Percentiles rank a stretch among this genome's conserved stretches.
These are phyloP conservation scores for Machimus rusticus DNA, from an alignment of 2,888 invertebrate species.

Conservation along the genomic window DNA sequence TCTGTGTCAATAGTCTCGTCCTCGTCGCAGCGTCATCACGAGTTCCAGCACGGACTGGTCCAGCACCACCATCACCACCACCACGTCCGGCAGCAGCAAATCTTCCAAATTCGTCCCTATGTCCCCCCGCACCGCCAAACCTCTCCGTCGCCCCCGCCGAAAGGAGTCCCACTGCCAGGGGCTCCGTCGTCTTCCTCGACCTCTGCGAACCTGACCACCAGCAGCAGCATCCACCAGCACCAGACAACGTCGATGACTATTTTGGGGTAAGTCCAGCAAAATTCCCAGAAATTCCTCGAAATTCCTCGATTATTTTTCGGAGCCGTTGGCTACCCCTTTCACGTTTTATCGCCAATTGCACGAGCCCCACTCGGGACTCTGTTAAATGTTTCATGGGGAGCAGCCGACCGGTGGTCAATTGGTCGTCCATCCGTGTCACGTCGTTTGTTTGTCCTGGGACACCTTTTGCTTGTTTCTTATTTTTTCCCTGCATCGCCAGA, in stretches of 20 bases:
- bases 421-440: conserved; percentile 32
- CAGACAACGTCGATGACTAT: conserved; percentile 23
- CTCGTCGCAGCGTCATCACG: conserved; percentile 45
- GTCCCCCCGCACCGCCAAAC: conserved; percentile 39
- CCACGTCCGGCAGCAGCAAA: conserved; percentile 47
- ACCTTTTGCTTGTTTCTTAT: conserved; percentile 19
- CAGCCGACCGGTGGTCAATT: conserved; percentile 7
- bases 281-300: not conserved
- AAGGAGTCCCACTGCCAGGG: not conserved
- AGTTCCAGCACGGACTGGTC: conserved; percentile 11
- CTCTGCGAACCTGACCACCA: not conserved
- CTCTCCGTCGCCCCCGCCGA: conserved; percentile 2
- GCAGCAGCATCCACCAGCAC: conserved; percentile 28
- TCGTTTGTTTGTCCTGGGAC: conserved; percentile 15
- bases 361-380: not conserved
- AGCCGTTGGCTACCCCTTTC: not conserved
- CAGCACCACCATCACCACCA: conserved; percentile 49
- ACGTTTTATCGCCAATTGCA: not conserved
- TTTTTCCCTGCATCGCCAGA: not conserved
- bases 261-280: conserved; percentile 20
- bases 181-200: conserved; percentile 49
- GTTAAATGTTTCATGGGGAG: conserved; percentile 24
- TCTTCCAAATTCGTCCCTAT: conserved; percentile 33
- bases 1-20: conserved; percentile 49
- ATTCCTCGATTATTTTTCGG: not conserved